Evolutionary conservation across 1,140 invertebrate species (phyloP).

Genomic region (Leptinotarsa lineolata): DNA sequence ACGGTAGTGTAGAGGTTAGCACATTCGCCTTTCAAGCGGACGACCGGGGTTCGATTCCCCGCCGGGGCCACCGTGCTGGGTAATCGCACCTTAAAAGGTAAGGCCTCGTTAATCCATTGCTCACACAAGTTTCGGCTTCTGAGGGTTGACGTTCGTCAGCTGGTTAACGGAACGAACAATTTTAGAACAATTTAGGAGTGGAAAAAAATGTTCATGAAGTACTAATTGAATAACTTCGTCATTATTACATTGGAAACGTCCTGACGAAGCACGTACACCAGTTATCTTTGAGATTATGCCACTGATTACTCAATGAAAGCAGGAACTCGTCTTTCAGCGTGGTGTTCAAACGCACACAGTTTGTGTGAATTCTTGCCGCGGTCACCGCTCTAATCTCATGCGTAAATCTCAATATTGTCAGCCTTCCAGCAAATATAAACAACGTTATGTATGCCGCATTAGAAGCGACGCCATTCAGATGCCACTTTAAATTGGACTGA

Average conservation of each 20-base stretch:
- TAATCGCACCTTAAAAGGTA: no score
- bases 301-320: neutral
- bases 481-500: slow-evolving; percentile 46
- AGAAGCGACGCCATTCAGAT: slow-evolving; percentile 32
- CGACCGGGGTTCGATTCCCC: no score
- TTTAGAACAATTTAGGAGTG: no score
- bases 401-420: slow-evolving; percentile 23
- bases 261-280: neutral
- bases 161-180: no score
- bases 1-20: no score
- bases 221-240: neutral
- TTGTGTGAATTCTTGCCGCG: slow-evolving; percentile 11
- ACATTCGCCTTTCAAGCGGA: no score
- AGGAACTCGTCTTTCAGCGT: neutral
- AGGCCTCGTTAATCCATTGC: no score
- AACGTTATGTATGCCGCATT: slow-evolving; percentile 30
- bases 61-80: no score
- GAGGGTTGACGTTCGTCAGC: no score
- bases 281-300: neutral
- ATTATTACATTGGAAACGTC: no score
- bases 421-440: slow-evolving; percentile 12
- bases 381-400: neutral
- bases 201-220: no score
- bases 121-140: no score
- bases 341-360: slow-evolving; percentile 9